These are phyloP conservation scores for Macrotus californicus DNA, from an alignment of 2,113 vertebrate species.

Conservation along the genomic window DNA sequence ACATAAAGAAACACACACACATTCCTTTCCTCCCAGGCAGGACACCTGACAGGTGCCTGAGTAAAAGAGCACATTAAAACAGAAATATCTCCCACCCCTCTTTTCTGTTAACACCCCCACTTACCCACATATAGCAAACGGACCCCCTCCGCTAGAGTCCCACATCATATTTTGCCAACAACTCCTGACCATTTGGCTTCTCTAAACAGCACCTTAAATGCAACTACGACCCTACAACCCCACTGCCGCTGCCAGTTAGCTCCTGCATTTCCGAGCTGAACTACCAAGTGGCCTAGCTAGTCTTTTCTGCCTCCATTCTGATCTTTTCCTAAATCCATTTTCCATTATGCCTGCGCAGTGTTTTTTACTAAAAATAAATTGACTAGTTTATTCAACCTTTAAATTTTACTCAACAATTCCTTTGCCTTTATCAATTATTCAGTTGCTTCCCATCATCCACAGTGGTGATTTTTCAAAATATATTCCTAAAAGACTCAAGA, in stretches of 20 bases:
- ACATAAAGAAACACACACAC: not conserved
- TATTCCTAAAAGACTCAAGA: not conserved
- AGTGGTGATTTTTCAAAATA: not conserved
- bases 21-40: not conserved
- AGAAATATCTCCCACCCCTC: not conserved
- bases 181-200: not conserved
- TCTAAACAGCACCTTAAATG: not conserved
- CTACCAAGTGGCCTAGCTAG: not conserved
- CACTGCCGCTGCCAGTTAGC: not conserved
- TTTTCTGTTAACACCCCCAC: not conserved
- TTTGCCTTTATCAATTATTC: not conserved
- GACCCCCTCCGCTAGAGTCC: not conserved
- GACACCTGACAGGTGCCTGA: not conserved
- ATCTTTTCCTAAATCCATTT: constrained; percentile 4
- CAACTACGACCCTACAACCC: not conserved
- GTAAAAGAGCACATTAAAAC: not conserved
- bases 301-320: not conserved
- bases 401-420: not conserved
- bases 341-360: not conserved
- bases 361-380: constrained; percentile 6
- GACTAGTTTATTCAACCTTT: not conserved
- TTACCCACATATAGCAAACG: not conserved
- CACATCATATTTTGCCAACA: not conserved
- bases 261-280: not conserved
- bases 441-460: not conserved